Percentiles rank a stretch among this genome's conserved stretches.
phyloP scores from a whole-genome alignment of 2,888 invertebrate genomes.

The Alsophila aescularia region DNA sequence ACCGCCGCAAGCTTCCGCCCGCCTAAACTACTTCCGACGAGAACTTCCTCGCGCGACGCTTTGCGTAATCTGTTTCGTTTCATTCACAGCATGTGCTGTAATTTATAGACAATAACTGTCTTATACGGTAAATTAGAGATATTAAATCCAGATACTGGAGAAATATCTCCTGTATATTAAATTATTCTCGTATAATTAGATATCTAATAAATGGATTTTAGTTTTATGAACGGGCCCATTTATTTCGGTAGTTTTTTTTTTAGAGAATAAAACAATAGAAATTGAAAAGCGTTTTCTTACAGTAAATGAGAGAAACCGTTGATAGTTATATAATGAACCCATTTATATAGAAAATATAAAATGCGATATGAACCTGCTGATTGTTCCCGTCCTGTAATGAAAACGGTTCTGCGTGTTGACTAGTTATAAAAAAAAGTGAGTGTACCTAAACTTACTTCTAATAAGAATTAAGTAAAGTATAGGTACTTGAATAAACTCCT shows the following conservation, averaged over 20 bases:
- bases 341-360: neutral
- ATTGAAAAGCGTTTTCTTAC: too few species aligned
- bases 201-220: too few species aligned
- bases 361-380: neutral
- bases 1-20: constrained; percentile 50
- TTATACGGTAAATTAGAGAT: neutral
- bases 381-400: neutral
- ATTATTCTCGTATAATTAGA: too few species aligned
- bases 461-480: too few species aligned
- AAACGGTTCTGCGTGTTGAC: neutral
- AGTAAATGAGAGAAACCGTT: too few species aligned
- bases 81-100: constrained; percentile 31
- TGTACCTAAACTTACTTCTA: too few species aligned
- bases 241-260: too few species aligned
- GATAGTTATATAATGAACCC: neutral
- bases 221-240: too few species aligned
- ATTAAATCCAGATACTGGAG: neutral
- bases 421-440: too few species aligned
- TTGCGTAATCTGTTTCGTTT: constrained; percentile 43
- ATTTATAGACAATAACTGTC: constrained; percentile 26
- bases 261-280: too few species aligned
- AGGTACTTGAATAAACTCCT: too few species aligned
- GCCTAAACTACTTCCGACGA: constrained; percentile 59
- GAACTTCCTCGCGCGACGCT: constrained; percentile 50
- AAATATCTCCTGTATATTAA: neutral